Evolutionary conservation across 2,797 vertebrate species (phyloP), one percentile per base, ranked within the genome.

Genomic region (Catharus ustulatus): DNA sequence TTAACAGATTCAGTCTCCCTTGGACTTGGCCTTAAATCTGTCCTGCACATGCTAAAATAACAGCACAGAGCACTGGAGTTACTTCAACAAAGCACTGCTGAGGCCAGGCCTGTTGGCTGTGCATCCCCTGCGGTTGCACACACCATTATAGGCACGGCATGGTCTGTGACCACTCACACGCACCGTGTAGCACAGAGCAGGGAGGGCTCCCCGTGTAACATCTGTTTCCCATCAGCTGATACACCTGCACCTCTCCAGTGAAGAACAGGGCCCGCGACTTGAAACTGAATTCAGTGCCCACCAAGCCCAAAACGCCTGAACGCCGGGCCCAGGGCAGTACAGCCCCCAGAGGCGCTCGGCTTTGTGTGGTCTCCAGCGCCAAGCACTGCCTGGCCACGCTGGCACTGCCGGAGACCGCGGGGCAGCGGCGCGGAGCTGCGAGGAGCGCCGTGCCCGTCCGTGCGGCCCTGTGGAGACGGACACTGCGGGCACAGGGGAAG

Each of bases 1-100:
- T 72, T 87, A 96, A 94, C 54, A 95, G 88, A 93, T 92, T 77
- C 66, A 72, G 63, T 52, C 36, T 92, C 66, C 69, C 24, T 69
- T 88, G 59, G 2, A 0, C 43, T 79, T 84, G 74, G 71, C 74
- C 63, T 79, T 79, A 59, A 78, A 82, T 94, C 63, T 3, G 8
- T 75, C 72, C 68, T 43, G 87, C 55, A 34, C 38, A 67, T 32
- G 11, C 46, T 67, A 42, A 87, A 89, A 79, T 38, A 90, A 82
- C 15, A 57, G 38, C 42, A 55, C 36, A n/a, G 48, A 79, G 34
- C 49, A 17, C 27, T 58, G 58, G 30, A 84, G 59, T 36, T 78
- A 40, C n/a, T 74, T 66, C 52, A 86, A 32, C 54, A 51, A 81
- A 86, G 67, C 82, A 81, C 55, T 96, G 85, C 85, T 75, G 77